Percentiles rank a stretch among this genome's conserved stretches.
These are phyloP conservation scores for Empidonax alnorum DNA, from an alignment of 2,113 vertebrate species.

Conservation along the genomic window DNA sequence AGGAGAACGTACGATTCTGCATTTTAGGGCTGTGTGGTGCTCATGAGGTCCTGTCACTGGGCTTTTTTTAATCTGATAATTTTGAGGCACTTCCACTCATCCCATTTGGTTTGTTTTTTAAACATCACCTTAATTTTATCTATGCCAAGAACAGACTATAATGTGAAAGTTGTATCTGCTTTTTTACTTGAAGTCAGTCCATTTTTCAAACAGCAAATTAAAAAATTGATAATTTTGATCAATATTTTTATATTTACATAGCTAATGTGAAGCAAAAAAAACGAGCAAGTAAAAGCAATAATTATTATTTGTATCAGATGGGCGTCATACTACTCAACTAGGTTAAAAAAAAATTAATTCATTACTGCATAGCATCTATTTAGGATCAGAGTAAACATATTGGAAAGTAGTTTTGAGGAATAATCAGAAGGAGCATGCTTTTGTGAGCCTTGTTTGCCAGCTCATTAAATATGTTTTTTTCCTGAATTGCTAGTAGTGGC, in stretches of 20 bases:
- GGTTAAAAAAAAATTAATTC: not conserved
- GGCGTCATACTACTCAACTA: not conserved
- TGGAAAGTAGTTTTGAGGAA: not conserved
- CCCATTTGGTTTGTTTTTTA: not conserved
- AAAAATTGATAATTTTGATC: not conserved
- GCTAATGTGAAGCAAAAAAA: not conserved
- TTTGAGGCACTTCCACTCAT: not conserved
- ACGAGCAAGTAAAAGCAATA: not conserved
- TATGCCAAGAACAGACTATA: not conserved
- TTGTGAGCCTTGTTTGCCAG: not conserved
- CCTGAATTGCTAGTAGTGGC: not conserved
- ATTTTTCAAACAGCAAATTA: not conserved
- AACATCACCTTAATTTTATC: not conserved
- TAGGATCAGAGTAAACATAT: not conserved
- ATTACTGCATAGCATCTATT: not conserved
- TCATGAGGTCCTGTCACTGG: not conserved
- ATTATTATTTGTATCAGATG: not conserved
- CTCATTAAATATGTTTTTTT: not conserved
- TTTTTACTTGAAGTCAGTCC: not conserved
- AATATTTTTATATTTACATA: not conserved
- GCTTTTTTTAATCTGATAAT: not conserved
- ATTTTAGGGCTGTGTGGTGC: not conserved
- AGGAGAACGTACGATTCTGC: rapidly evolving
- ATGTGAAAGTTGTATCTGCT: not conserved
- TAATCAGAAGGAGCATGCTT: not conserved